These are phyloP conservation scores for Anas georgica DNA, from an alignment of 2,797 vertebrate genomes.

Conservation along the genomic window DNA sequence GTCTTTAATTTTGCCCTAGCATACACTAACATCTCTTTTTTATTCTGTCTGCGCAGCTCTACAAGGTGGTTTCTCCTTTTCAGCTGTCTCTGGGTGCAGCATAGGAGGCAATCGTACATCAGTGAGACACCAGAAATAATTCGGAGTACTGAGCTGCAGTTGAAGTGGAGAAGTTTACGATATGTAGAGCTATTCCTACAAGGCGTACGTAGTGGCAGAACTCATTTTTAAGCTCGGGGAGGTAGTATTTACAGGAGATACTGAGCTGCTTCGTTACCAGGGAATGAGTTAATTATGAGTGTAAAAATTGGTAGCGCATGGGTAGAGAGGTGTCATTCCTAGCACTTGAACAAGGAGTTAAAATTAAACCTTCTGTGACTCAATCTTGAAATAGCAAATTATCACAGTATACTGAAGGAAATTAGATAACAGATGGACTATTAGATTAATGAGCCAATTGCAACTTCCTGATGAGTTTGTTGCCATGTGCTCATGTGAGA, in stretches of 20 bases:
- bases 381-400: not conserved
- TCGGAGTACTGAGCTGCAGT: conserved; percentile 35
- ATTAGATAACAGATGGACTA: conserved; percentile 34
- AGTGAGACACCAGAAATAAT: conserved; percentile 24
- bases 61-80: not conserved
- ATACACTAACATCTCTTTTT: not conserved
- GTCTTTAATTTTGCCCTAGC: not conserved
- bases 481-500: not conserved
- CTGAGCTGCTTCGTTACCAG: not conserved
- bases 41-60: fast-evolving
- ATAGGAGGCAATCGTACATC: not conserved
- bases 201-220: not conserved
- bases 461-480: conserved; percentile 53
- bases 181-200: not conserved
- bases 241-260: not conserved
- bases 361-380: not conserved
- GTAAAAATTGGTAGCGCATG: not conserved
- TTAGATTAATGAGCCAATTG: conserved; percentile 9
- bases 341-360: not conserved
- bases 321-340: not conserved
- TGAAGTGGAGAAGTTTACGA: conserved; percentile 24
- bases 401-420: not conserved
- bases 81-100: not conserved
- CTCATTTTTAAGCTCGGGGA: not conserved
- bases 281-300: not conserved